Conservation (phyloP, 2,797 vertebrate genomes). For the Euthynnus affinis region DNA sequence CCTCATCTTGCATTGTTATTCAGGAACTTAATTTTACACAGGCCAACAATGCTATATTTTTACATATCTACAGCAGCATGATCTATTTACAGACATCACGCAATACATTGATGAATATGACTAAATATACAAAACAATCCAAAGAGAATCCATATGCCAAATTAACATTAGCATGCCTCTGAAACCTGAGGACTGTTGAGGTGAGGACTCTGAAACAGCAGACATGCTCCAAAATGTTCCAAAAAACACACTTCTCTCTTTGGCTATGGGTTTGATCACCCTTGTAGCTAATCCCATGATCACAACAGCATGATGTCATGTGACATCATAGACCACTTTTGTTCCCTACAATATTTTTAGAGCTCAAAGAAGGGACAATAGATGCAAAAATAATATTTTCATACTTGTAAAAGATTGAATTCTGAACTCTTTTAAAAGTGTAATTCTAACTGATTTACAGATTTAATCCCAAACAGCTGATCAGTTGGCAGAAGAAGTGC, state of each 20-base stretch:
- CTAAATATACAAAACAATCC: too few species aligned
- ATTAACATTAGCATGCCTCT: not conserved
- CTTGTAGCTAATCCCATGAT: not conserved
- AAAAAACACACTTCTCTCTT: conserved; percentile 8
- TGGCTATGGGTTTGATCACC: conserved; percentile 6
- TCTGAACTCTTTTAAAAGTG: not conserved
- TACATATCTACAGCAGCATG: too few species aligned
- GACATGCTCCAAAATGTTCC: not conserved
- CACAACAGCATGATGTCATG: not conserved
- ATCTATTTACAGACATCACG: not conserved
- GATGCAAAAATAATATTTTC: not conserved
- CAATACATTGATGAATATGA: too few species aligned
- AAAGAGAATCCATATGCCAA: too few species aligned
- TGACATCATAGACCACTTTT: not conserved
- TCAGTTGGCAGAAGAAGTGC: not conserved
- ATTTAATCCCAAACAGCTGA: too few species aligned
- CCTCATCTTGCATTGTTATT: not conserved
- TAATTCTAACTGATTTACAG: too few species aligned
- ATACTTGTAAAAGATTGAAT: not conserved
- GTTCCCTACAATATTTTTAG: not conserved
- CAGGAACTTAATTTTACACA: too few species aligned
- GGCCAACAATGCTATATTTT: too few species aligned
- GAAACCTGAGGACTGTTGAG: not conserved
- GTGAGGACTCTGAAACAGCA: too few species aligned
- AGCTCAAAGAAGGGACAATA: not conserved